Base-by-base conservation (phyloP, 1,140 invertebrate genomes). In the Gryon sp. region DNA sequence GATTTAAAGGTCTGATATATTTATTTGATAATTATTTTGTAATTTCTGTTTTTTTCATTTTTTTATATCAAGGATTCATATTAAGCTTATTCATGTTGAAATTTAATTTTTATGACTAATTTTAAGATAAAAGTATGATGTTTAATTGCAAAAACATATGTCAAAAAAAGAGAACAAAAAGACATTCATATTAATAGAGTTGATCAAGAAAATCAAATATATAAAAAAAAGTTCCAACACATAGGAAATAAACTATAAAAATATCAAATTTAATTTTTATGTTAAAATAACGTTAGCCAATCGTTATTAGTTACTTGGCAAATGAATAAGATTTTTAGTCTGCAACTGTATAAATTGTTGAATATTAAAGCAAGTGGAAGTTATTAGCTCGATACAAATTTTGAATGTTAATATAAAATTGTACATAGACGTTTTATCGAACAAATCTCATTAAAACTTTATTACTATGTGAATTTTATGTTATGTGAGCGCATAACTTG, bases 261-360 rank as follows among this genome's bases (percentile, higher is more conserved):
- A 26, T 45, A 66, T 36, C 45, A 28, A 28, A 28, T 28, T 28
- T 1, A 7, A 2, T 28, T 32, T 8, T 63, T 55, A 15, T 43
- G 55, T 45, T 65, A 30, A 30, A 46, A 19, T 3, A 18, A 32
- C 55, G 24, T 70, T 70, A 70, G 57, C 57, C 45, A 72, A 72
- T 48, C 32, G 38, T 62, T 72, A 72, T 55, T 63, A 63, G 45
- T 72, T 72, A 32, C 8, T 53, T 46, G 40, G 50, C 48, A 12
- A 59, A 14, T 11, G 8, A 4, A 60, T 43, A 38, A 14, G 1
- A 62, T 26, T 72, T 65, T 62, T 55, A 72, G 48, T 52, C 40
- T 4, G 22, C 32, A 22, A 53, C 0, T 72, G 57, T 72, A 63
- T 72, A 57, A 62, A 72, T 40, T 72, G 68, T 72, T 72, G 41